Base-by-base conservation (phyloP, 2,113 vertebrate species). In the Amphiprion ocellaris region DNA sequence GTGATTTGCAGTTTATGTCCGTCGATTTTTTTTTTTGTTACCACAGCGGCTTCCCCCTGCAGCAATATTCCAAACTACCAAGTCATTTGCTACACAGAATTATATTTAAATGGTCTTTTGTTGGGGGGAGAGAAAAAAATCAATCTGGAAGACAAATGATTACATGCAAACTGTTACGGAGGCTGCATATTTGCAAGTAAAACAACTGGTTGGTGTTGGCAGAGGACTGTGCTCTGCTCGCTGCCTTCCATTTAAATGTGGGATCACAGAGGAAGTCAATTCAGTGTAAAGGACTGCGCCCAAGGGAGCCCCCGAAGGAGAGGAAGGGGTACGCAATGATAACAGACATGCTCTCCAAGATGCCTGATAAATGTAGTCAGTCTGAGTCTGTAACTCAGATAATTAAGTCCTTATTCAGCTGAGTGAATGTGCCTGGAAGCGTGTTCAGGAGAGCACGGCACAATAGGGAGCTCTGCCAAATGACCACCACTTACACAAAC, bases 361-460 rank as follows among this genome's bases (percentile, higher is more conserved):
- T 16, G 58, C 69, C 82, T 86, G 84, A 91, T 86, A 84, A 89
- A 84, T 77, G 74, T 58, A 81, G 82, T 67, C 70, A 28, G 69
- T 62, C 84, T 65, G 66, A 81, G 58, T 86, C 72, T 79, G 80
- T 77, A 80, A 78, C 72, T 80, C 49, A 67, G 69, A 89, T 90
- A 89, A 90, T 91, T 86, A 91, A 77, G 84, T 77, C 62, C 75
- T 81, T 49, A 74, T 69, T 88, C 68, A 77, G 61, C 61, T 46
- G 26, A 76, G 78, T 28, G 66, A 84, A 80, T 66, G 44, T 83
- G 83, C 55, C 86, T 69, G 6, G 16, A 55, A 74, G 86, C 77
- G 2, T 56, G 74, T 80, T 88, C 60, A 67, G 53, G 39, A 44
- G 53, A 64, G 66, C 53, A 4, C 23, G 47, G n/a, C 24, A 69